Evolutionary conservation across 2,113 vertebrate species (phyloP), one percentile per base, ranked within the genome.

Genomic region (Oryzias celebensis): DNA sequence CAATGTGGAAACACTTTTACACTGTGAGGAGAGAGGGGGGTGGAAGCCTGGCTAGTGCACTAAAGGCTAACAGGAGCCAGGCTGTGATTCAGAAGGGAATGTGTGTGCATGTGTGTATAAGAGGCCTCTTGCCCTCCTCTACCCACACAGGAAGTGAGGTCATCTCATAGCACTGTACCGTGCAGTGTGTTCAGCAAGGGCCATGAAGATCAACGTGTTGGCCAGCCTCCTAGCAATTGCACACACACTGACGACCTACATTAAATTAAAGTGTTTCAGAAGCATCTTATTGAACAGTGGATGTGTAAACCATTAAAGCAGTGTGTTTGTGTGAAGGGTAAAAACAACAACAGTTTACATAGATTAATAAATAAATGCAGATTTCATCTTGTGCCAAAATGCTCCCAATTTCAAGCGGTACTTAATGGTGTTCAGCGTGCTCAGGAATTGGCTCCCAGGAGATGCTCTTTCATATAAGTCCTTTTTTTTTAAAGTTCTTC

Each of bases 141-240:
- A 82, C 83, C 88, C 87, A 90, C 86, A 87, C 86, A 90, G 89
- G 89, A 91, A 88, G 85, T 88, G 84, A 89, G 84, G 88, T 87
- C 82, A 90, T 78, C 66, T 78, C 73, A 50, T 73, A 72, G 78
- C 73, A 75, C 84, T 61, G 74, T 68, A 22, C 70, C 42, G 74
- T 75, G 66, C 74, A 69, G 82, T 73, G 65, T 70, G 71, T 71
- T 89, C 60, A 73, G 73, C 17, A 41, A 81, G 77, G 67, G 83
- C 60, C 71, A 82, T 76, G 72, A 85, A 84, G 83, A 83, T 89
- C 89, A 81, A 78, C 71, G n/a, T 51, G 73, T 65, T 84, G 85
- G 80, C 81, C 75, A 58, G 75, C 57, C 78, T 73, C 61, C 68
- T 49, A 58, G 68, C 59, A 59, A 73, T 73, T 73, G 64, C 62